Percentiles rank a stretch among this genome's conserved stretches.
Evolutionary conservation across 2,113 vertebrate genomes (phyloP).

Genomic region (Seriola aureovittata): DNA sequence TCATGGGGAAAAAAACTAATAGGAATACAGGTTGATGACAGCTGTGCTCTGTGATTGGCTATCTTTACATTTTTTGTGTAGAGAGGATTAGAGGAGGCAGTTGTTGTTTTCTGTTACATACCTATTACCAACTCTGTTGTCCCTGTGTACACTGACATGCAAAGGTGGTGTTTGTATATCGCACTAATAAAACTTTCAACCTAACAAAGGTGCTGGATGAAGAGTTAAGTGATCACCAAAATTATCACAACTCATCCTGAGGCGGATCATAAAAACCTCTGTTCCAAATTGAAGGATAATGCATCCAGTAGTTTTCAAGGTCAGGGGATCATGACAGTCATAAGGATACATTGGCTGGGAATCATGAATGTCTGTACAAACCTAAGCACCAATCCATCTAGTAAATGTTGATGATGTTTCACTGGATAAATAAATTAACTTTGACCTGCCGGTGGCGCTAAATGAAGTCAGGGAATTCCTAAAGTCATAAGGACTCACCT

Average conservation of each 20-base stretch:
- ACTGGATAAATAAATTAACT: background rate
- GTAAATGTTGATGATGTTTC: background rate
- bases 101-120: background rate
- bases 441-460: background rate
- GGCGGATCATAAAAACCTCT: background rate
- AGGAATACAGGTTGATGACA: conserved; percentile 6
- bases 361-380: no score
- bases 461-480: background rate
- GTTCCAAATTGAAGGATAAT: background rate
- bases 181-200: background rate
- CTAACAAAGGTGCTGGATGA: background rate
- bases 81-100: background rate
- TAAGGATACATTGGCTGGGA: background rate
- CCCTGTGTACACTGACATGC: no score
- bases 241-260: background rate
- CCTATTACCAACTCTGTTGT: background rate
- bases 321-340: background rate
- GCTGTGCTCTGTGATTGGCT: background rate
- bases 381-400: background rate
- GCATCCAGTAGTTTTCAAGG: background rate
- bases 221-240: background rate
- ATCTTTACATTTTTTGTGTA: background rate
- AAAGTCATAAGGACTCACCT: no score
- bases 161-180: background rate
- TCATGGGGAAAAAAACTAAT: background rate